Evolutionary conservation across 2,113 vertebrate species (phyloP), one percentile per base, ranked within the genome.

Genomic region (Gadus macrocephalus): DNA sequence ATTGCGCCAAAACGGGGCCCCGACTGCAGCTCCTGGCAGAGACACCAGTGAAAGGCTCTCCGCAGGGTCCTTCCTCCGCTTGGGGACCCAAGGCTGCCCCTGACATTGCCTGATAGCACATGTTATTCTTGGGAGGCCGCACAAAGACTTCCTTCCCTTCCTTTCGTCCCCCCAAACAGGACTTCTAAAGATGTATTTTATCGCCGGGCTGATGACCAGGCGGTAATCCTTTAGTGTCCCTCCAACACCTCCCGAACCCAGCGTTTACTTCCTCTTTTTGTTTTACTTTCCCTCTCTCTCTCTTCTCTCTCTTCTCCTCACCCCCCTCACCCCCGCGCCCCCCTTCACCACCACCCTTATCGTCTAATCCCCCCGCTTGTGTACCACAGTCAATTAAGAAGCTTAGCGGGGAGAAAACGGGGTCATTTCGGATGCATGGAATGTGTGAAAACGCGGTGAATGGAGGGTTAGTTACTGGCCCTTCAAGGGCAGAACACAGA

Each of bases 161-260:
- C 28, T 70, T 77, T 69, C 64, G 31, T 35, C 31, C 31, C 4
- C 4, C 31, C 31, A 35, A 3, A 35, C 35, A 20, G 63, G 69
- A 86, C 82, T 83, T 90, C 86, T 83, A 67, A 90, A 85, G 81
- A 83, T 75, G 71, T 89, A 79, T 90, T 89, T 81, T 83, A 81
- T 75, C 81, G 53, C 55, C 59, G 67, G 68, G 73, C 72, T 87
- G 78, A 87, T 80, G 85, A 83, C 81, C 69, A 74, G 72, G 78
- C 69, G 85, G 69, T 79, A 82, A 85, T 83, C 71, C 69, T 78
- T 79, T 85, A 71, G 82, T 86, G 81, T 85, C 78, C 55, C 75
- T 76, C 81, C 31, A 35, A 35, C 77, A 74, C 66, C 85, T 74
- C 67, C 74, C 77, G 71, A 71, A 35, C 70, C 80, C 76, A 83